Evolutionary conservation across 2,888 invertebrate species (phyloP).

Genomic region (Dryomyza anilis): DNA sequence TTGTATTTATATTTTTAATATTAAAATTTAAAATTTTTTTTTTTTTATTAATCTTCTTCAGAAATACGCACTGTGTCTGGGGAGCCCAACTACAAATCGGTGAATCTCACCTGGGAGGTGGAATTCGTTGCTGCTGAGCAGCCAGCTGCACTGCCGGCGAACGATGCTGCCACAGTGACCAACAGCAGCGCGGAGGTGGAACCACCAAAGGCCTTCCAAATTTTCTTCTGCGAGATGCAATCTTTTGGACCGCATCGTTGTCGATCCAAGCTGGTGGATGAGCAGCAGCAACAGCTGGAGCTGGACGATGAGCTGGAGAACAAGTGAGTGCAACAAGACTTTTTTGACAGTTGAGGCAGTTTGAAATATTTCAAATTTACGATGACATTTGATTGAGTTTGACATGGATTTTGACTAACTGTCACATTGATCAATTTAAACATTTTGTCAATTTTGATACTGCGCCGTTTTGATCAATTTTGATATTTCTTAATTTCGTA

Average conservation of each 20-base stretch:
- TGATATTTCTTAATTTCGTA: too few species aligned
- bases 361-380: too few species aligned
- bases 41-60: constrained; percentile 35
- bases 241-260: constrained; percentile 80
- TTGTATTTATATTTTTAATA: too few species aligned
- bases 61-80: constrained; percentile 61
- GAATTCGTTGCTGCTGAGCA: constrained; percentile 48
- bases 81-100: constrained; percentile 61
- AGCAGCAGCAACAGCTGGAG: constrained; percentile 36
- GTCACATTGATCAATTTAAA: too few species aligned
- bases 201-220: constrained; percentile 68
- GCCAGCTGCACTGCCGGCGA: neutral
- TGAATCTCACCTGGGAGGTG: constrained; percentile 61
- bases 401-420: too few species aligned
- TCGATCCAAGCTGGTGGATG: constrained; percentile 64
- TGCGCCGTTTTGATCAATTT: too few species aligned
- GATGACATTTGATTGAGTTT: too few species aligned
- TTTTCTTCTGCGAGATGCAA: constrained; percentile 80
- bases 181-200: constrained; percentile 54
- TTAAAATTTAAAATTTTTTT: too few species aligned
- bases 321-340: constrained; percentile 23
- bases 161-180: constrained; percentile 36
- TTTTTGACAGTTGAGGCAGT: too few species aligned
- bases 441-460: too few species aligned
- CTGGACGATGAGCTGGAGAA: constrained; percentile 32